A percentile compares a stretch with the other conserved stretches of the same genome.
These are phyloP conservation scores for Agonopterix arenella DNA, from an alignment of 2,888 invertebrate species.

Conservation along the genomic window DNA sequence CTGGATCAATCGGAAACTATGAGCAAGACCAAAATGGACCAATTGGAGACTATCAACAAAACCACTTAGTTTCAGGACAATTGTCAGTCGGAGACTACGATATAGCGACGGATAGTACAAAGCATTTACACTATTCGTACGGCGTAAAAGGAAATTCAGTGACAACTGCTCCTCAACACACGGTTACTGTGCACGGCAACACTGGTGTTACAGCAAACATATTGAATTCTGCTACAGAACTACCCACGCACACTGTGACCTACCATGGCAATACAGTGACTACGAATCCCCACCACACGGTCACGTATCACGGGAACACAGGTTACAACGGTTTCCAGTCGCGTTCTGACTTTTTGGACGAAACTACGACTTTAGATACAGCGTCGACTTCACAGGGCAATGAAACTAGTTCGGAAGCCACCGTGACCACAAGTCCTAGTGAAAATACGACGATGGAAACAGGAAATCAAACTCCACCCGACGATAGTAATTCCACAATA, in stretches of 20 bases:
- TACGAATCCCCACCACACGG: conserved; percentile 6
- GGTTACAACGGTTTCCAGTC: conserved; percentile 50
- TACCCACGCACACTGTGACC: not conserved
- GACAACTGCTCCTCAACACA: not conserved
- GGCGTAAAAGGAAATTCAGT: conserved; percentile 1
- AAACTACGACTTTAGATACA: conserved; percentile 6
- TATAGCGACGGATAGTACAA: not conserved
- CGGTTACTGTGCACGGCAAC: conserved; percentile 1
- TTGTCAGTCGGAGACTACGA: not conserved
- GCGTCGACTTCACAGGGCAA: conserved; percentile 1
- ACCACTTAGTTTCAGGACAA: not conserved
- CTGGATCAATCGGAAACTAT: not conserved
- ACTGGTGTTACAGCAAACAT: not conserved
- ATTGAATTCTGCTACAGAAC: not conserved
- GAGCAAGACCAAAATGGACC: not conserved
- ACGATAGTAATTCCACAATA: too few relatives aligned
- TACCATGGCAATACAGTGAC: not conserved
- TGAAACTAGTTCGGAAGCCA: not conserved
- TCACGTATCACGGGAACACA: conserved; percentile 28
- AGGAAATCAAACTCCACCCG: too few relatives aligned
- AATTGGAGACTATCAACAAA: too few relatives aligned
- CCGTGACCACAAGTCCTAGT: not conserved
- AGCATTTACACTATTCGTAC: conserved; percentile 1
- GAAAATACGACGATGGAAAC: conserved; percentile 4
- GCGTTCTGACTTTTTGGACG: conserved; percentile 36